These are phyloP conservation scores for Lacanobia wlatinum DNA, from an alignment of 2,888 invertebrate species.

Conservation along the genomic window DNA sequence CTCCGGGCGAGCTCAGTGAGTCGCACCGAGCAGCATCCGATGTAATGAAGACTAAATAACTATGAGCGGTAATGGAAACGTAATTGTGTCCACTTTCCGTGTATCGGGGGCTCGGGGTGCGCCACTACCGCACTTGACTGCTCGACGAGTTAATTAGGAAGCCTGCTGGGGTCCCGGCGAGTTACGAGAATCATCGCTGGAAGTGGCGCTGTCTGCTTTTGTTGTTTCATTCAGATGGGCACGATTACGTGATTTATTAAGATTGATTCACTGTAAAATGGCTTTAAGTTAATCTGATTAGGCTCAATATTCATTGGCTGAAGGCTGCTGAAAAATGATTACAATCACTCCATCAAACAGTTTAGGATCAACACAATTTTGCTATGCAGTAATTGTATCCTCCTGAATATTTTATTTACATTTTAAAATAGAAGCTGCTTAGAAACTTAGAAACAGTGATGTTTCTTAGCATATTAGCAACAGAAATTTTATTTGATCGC, in stretches of 20 bases:
- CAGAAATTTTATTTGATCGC: background rate
- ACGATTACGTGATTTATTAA: conserved; percentile 28
- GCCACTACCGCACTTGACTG: conserved; percentile 18
- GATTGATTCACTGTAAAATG: conserved; percentile 24
- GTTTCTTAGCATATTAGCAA: no score
- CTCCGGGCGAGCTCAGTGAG: background rate
- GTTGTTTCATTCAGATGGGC: conserved; percentile 20
- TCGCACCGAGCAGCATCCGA: conserved; percentile 7
- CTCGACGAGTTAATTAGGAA: conserved; percentile 31
- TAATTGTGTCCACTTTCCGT: conserved; percentile 33
- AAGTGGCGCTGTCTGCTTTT: conserved; percentile 7
- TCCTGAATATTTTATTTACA: background rate
- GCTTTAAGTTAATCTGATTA: conserved; percentile 13
- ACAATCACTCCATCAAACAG: background rate
- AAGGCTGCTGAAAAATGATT: background rate
- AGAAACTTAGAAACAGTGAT: no score
- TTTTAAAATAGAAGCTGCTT: no score
- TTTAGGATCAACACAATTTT: background rate
- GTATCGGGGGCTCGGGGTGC: background rate
- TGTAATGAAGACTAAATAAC: conserved; percentile 49
- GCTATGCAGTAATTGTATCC: background rate
- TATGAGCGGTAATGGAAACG: conserved; percentile 41
- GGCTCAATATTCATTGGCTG: conserved; percentile 1
- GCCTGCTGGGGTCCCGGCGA: background rate
- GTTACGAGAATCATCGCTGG: background rate